Conservation (phyloP, 2,888 invertebrate species). For the Tenthredo mesomela region DNA sequence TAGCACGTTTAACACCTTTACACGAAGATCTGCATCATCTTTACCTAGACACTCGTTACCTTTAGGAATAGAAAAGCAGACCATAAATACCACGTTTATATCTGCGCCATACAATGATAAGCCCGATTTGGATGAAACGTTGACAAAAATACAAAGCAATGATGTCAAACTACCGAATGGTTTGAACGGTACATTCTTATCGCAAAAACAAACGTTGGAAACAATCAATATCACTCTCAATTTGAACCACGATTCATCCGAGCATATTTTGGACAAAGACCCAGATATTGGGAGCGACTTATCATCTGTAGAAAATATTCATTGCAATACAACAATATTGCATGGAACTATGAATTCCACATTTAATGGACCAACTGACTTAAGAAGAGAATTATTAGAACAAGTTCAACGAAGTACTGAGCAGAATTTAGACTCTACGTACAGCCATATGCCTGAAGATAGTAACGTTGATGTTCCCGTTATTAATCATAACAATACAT, state of each 20-base stretch:
- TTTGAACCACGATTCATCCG: slow-evolving; percentile 27
- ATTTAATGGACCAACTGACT: slow-evolving; percentile 57
- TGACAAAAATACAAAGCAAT: neutral
- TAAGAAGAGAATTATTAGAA: slow-evolving; percentile 67
- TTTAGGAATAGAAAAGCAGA: slow-evolving; percentile 29
- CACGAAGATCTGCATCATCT: slow-evolving; percentile 19
- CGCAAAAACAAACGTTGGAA: slow-evolving; percentile 45
- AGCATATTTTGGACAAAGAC: slow-evolving; percentile 7
- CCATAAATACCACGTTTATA: slow-evolving; percentile 42
- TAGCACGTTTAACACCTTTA: slow-evolving; percentile 44
- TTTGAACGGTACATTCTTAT: slow-evolving; percentile 21
- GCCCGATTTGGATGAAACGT: slow-evolving; percentile 39
- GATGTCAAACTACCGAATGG: slow-evolving; percentile 14
- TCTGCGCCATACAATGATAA: neutral
- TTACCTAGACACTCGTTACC: slow-evolving; percentile 33
- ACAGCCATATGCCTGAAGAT: slow-evolving; percentile 53
- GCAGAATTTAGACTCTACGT: slow-evolving; percentile 63
- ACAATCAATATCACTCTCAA: slow-evolving; percentile 32
- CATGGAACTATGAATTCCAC: slow-evolving; percentile 56
- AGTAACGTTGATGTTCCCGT: slow-evolving; percentile 50
- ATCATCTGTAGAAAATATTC: slow-evolving; percentile 10
- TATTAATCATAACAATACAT: slow-evolving; percentile 67
- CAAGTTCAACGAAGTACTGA: slow-evolving; percentile 64
- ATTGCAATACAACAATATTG: neutral
- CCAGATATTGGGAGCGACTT: slow-evolving; percentile 6